phyloP scores from a whole-genome alignment of 2,888 invertebrate genomes.

The Heliconius hortense region DNA sequence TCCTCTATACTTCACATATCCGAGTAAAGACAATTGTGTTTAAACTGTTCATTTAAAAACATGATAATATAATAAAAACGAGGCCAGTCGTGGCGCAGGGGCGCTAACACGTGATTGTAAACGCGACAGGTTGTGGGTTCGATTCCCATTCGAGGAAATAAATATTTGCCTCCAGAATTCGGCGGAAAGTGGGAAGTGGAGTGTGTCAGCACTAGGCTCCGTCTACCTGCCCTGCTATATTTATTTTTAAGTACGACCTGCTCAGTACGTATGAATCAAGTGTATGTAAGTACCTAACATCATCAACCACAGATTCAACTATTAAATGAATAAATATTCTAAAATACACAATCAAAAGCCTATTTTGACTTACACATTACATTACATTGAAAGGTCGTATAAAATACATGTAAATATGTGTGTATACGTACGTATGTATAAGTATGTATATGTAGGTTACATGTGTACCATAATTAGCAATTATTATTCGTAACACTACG shows the following conservation, averaged over 20 bases:
- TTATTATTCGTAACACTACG: conserved; percentile 30
- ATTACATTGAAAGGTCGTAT: neutral
- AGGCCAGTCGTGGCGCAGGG: too few species aligned
- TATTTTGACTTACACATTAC: neutral
- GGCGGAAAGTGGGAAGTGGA: too few species aligned
- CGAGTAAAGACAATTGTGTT: conserved; percentile 24
- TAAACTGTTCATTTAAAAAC: conserved; percentile 1
- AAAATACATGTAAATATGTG: neutral
- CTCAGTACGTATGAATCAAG: too few species aligned
- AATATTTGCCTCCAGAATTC: too few species aligned
- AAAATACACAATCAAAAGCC: neutral
- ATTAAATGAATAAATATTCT: neutral
- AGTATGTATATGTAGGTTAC: neutral
- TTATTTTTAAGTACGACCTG: too few species aligned
- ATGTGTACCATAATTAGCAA: conserved; percentile 19
- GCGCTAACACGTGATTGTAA: too few species aligned
- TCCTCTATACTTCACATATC: conserved; percentile 30
- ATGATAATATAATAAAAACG: neutral
- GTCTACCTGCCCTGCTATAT: too few species aligned
- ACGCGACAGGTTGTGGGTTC: too few species aligned
- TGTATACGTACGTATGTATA: neutral
- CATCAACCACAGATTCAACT: neutral
- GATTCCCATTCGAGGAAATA: too few species aligned
- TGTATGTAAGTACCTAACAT: neutral
- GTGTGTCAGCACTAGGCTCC: too few species aligned